These are phyloP conservation scores for Chrysomallon squamiferum DNA, from an alignment of 1,140 invertebrate genomes.

Conservation along the genomic window DNA sequence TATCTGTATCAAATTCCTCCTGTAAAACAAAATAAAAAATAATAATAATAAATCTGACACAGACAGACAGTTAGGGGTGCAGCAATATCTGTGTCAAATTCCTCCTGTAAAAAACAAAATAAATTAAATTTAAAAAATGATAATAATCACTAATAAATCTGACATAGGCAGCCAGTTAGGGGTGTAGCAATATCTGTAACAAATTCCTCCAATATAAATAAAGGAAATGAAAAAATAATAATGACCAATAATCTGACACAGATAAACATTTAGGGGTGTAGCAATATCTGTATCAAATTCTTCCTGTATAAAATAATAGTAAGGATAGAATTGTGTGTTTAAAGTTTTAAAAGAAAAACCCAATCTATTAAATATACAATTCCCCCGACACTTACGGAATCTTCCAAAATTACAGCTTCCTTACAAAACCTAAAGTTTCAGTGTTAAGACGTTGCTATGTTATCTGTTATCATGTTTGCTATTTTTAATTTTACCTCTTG, in stretches of 20 bases:
- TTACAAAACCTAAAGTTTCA: too few relatives aligned
- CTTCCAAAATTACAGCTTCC: too few relatives aligned
- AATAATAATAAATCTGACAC: slow-evolving; percentile 55
- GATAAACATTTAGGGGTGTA: slow-evolving; percentile 63
- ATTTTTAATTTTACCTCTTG: slow-evolving; percentile 62
- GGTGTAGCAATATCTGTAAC: slow-evolving; percentile 69
- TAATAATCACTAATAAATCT: slow-evolving; percentile 59
- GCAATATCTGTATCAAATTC: slow-evolving; percentile 73
- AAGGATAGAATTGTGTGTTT: neutral
- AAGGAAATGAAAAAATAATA: slow-evolving; percentile 8
- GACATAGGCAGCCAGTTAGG: slow-evolving; percentile 66
- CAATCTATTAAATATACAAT: neutral
- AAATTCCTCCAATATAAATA: slow-evolving; percentile 67
- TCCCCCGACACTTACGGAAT: too few relatives aligned
- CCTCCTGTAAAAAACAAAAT: slow-evolving; percentile 60
- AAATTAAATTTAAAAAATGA: slow-evolving; percentile 6
- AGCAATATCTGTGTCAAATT: slow-evolving; percentile 72
- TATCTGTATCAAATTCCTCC: slow-evolving; percentile 73
- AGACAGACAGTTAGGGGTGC: slow-evolving; percentile 65
- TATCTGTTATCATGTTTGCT: too few relatives aligned
- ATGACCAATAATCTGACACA: slow-evolving; percentile 62
- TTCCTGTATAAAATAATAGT: slow-evolving; percentile 56
- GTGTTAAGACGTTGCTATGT: too few relatives aligned
- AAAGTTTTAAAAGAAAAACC: too few relatives aligned
- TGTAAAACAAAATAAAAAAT: slow-evolving; percentile 24